phyloP scores from a whole-genome alignment of 2,888 invertebrate genomes.

The Ryuthela nishihirai region DNA sequence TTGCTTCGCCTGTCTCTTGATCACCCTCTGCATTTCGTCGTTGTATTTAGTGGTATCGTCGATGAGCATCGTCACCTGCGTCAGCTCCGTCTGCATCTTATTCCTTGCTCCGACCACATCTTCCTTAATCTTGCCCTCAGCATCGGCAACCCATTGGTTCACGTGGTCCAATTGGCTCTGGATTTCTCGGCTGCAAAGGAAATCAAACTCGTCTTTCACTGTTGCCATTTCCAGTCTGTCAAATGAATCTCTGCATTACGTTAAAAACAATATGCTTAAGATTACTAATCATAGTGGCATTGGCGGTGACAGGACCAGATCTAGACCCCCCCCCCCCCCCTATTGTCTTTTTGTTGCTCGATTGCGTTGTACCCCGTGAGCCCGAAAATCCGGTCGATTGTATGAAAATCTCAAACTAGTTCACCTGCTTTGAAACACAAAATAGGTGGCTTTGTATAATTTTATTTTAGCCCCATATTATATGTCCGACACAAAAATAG shows the following conservation, averaged over 20 bases:
- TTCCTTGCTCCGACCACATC: constrained; percentile 23
- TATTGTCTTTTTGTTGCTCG: no score
- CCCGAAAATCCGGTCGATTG: no score
- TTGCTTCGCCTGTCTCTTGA: constrained; percentile 33
- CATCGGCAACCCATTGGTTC: constrained; percentile 25
- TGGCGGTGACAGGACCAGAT: no score
- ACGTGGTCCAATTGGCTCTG: constrained; percentile 29
- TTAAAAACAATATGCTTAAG: not conserved
- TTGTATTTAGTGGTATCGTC: constrained; percentile 34
- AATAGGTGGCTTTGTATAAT: no score
- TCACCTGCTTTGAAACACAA: no score
- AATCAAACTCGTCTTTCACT: no score
- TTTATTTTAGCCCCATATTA: no score
- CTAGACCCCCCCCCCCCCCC: no score
- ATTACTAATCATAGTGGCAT: no score
- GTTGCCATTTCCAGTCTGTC: not conserved
- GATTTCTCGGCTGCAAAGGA: constrained; percentile 18
- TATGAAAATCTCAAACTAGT: no score
- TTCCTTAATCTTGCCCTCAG: constrained; percentile 24
- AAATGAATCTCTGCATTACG: not conserved
- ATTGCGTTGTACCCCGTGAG: no score
- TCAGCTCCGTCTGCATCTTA: constrained; percentile 24
- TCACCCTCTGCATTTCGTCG: constrained; percentile 26
- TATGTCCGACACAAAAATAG: no score
- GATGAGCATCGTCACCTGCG: constrained; percentile 18